A percentile compares a stretch with the other conserved stretches of the same genome.
Conservation (phyloP, 2,113 vertebrate species). For the Chinchilla lanigera region DNA sequence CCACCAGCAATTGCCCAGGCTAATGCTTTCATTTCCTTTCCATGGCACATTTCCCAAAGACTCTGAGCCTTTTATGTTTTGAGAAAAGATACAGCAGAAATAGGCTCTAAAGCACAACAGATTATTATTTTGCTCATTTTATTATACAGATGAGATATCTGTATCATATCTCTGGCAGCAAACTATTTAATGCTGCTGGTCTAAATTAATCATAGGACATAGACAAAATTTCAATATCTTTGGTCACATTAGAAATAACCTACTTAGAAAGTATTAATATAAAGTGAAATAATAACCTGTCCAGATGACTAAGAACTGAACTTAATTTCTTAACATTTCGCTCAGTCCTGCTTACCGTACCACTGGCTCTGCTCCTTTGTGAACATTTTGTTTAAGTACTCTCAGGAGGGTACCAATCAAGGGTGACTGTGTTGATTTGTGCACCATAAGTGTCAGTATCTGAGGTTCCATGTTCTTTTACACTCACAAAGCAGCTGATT, state of each 20-base stretch:
- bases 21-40: constrained; percentile 72
- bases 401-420: constrained; percentile 30
- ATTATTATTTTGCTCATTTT: constrained; percentile 49
- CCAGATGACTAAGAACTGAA: constrained; percentile 16
- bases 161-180: too few relatives aligned
- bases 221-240: neutral
- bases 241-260: neutral
- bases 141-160: too few relatives aligned
- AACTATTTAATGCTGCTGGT: neutral
- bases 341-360: neutral
- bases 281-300: neutral
- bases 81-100: constrained; percentile 62
- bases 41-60: constrained; percentile 54
- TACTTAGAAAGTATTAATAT: neutral
- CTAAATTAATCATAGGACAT: constrained; percentile 36
- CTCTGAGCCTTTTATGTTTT: constrained; percentile 63
- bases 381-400: constrained; percentile 28
- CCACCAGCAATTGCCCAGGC: constrained; percentile 57
- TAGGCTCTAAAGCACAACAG: constrained; percentile 29
- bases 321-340: neutral
- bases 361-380: neutral
- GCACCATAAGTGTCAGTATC: neutral
- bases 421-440: constrained; percentile 21
- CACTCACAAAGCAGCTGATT: constrained; percentile 12
- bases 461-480: constrained; percentile 35